Evolutionary conservation across 2,113 vertebrate genomes (phyloP), one percentile per base, ranked within the genome.

Genomic region (Herpetotheres cachinnans): DNA sequence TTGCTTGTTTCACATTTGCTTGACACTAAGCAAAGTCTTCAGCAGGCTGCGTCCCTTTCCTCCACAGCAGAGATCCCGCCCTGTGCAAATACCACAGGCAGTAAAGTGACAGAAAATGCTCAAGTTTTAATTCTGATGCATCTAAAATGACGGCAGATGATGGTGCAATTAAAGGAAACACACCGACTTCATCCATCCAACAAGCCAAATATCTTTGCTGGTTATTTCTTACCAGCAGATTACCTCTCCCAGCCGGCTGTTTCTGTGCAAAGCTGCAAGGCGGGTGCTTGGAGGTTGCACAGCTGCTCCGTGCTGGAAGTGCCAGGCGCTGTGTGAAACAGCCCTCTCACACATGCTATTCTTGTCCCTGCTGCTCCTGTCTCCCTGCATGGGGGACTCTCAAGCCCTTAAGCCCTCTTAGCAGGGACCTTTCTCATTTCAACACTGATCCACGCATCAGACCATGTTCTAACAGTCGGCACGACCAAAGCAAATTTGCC

Each of bases 271-370:
- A 90, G 69, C 69, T 77, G 72, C n/a, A 11, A 27, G 32, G 25
- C 1, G 1, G 54, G 21, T n/a, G 42, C 47, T 32, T 5, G 6
- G 56, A 52, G 69, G 84, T 72, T 22, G 21, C 77, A 59, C 16
- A 40, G 70, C 70, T 56, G 84, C 66, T 79, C 70, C 0, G 0
- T 40, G 89, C 61, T 67, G 63, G 9, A 42, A 38, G 52, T 17
- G 38, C n/a, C 46, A 59, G 0, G 3, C 8, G 44, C 8, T 2
- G 3, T 18, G 17, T 2, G 0, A 8, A 65, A 59, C 38, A 58
- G 34, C 34, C 36, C 10, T 6, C 69, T 78, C 8, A 2, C 49
- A 83, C 29, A 10, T 80, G 26, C 66, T 63, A 3, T 50, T 82
- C 79, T 9, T 34, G 50, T 19, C 50, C 72, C 63, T 21, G 24